Conservation (phyloP, 2,113 vertebrate species). For the Diphyllodes magnificus region DNA sequence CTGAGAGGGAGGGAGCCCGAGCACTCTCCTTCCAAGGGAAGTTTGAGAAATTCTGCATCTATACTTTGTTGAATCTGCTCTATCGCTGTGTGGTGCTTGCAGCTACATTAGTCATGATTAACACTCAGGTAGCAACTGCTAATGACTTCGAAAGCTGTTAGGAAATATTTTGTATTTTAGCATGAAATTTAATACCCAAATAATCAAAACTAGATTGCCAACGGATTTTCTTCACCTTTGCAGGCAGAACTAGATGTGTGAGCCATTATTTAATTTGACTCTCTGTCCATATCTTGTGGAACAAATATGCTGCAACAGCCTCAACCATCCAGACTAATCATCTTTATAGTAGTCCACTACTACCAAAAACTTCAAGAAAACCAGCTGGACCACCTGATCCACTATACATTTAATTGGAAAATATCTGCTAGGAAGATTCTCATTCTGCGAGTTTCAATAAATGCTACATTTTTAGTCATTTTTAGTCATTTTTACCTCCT, state of each 20-base stretch:
- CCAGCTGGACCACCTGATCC: background rate
- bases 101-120: background rate
- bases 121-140: background rate
- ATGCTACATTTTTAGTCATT: background rate
- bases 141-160: background rate
- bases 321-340: background rate
- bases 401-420: background rate
- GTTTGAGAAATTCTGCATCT: background rate
- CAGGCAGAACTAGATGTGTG: background rate
- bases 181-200: background rate
- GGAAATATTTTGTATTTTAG: background rate
- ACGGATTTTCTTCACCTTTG: background rate
- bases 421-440: background rate
- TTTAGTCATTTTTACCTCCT: background rate
- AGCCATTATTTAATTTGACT: background rate
- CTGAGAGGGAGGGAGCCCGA: background rate
- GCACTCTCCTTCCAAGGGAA: accelerated
- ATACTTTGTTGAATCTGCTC: background rate
- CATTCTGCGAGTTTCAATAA: background rate
- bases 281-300: background rate
- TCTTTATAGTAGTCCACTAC: background rate
- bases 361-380: background rate
- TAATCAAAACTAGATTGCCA: background rate
- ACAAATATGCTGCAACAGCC: background rate
- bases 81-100: background rate